Evolutionary conservation across 2,113 vertebrate genomes (phyloP).

Genomic region (Podarcis cretensis): DNA sequence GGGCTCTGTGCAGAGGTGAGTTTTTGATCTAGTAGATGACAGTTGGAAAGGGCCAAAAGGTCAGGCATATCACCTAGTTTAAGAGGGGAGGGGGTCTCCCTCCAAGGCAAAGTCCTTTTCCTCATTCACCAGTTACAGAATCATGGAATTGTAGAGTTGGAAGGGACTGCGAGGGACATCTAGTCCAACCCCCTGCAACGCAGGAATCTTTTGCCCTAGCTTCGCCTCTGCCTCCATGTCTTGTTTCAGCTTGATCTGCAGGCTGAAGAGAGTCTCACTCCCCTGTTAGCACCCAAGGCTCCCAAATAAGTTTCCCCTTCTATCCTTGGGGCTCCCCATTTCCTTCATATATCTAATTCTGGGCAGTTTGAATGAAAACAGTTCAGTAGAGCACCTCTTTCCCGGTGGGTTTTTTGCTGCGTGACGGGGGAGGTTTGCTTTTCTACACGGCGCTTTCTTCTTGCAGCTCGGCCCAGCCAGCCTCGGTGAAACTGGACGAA

Average conservation of each 20-base stretch:
- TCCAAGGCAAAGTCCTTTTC: too few relatives aligned
- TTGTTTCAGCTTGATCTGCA: too few relatives aligned
- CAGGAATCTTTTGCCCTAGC: too few relatives aligned
- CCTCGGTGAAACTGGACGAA: constrained; percentile 83
- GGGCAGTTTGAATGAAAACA: not conserved
- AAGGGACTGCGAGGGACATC: too few relatives aligned
- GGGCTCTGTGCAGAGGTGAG: constrained; percentile 71
- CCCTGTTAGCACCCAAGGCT: not conserved
- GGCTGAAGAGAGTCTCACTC: not conserved
- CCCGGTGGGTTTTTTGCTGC: not conserved
- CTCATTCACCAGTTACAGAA: too few relatives aligned
- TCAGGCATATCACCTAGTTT: not conserved
- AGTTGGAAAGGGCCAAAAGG: not conserved
- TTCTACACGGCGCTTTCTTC: accelerated
- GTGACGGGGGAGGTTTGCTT: accelerated
- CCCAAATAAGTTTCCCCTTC: not conserved
- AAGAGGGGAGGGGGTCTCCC: too few relatives aligned
- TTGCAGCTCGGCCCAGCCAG: constrained; percentile 65
- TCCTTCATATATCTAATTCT: not conserved
- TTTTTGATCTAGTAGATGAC: not conserved
- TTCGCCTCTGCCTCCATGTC: too few relatives aligned
- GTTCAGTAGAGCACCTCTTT: accelerated
- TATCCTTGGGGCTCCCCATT: not conserved
- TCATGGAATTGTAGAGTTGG: too few relatives aligned
- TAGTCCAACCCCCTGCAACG: too few relatives aligned